Evolutionary conservation across 2,888 invertebrate species (phyloP).

Genomic region (Limnephilus auricula): DNA sequence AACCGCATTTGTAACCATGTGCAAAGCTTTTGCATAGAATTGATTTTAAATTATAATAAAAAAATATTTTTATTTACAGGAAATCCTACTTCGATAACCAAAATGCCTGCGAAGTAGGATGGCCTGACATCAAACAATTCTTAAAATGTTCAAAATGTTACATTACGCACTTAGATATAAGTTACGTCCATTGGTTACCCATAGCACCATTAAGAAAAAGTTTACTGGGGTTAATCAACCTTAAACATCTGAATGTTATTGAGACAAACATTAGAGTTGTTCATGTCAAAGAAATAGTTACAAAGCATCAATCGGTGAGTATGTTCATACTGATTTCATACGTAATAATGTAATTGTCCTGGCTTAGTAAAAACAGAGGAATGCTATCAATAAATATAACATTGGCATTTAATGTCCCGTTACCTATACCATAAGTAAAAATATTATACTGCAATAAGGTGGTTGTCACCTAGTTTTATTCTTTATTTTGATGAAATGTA

Average conservation of each 20-base stretch:
- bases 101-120: conserved; percentile 8
- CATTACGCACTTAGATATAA: conserved; percentile 40
- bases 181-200: conserved; percentile 43
- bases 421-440: too few relatives aligned
- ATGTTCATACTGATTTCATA: background rate
- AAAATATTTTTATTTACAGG: background rate
- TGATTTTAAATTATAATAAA: background rate
- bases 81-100: conserved; percentile 33
- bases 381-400: background rate
- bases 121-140: conserved; percentile 20
- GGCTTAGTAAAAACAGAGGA: background rate
- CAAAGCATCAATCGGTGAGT: conserved; percentile 8
- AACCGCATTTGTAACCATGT: background rate
- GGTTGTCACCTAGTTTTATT: too few relatives aligned
- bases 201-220: background rate
- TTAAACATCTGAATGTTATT: conserved; percentile 44
- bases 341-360: background rate
- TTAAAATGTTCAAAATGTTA: background rate
- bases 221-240: background rate
- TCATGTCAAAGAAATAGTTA: conserved; percentile 38
- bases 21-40: background rate
- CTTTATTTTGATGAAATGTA: too few relatives aligned
- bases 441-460: too few relatives aligned
- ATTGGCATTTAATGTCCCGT: background rate
- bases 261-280: conserved; percentile 31